These are phyloP conservation scores for Stichopus chloronotus DNA, from an alignment of 35 echinoderm and acorn worm species.

Conservation along the genomic window DNA sequence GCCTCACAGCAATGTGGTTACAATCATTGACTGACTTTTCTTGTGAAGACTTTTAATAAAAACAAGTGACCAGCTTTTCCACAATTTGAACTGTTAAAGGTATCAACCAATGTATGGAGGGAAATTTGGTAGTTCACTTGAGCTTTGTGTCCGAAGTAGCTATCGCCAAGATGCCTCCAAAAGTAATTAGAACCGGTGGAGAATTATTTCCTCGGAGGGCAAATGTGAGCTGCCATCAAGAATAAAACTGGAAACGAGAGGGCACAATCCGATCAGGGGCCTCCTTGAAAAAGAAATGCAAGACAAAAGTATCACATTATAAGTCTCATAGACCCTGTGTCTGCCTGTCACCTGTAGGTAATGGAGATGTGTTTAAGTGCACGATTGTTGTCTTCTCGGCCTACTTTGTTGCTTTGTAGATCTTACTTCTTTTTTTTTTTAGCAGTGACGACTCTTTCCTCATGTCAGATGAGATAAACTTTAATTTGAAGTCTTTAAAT, in stretches of 20 bases:
- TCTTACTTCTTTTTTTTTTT: not conserved
- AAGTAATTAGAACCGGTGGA: conserved; percentile 42
- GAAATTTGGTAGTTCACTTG: not conserved
- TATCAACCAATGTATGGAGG: not conserved
- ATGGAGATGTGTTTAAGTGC: not conserved
- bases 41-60: no score
- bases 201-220: conserved; percentile 26
- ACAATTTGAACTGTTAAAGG: not conserved
- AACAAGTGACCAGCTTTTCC: no score
- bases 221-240: conserved; percentile 29
- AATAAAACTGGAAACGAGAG: not conserved
- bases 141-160: not conserved
- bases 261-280: not conserved
- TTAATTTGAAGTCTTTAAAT: no score
- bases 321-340: not conserved
- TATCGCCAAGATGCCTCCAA: conserved; percentile 21
- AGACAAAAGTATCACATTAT: not conserved
- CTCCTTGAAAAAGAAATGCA: not conserved
- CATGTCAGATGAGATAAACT: no score
- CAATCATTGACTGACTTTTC: no score
- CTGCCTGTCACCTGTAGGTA: not conserved
- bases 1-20: no score
- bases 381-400: not conserved
- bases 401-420: not conserved
- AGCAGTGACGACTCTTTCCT: no score